Percentiles rank a stretch among this genome's conserved stretches.
phyloP scores from a whole-genome alignment of 2,888 invertebrate species.

The Bunonema sp. region DNA sequence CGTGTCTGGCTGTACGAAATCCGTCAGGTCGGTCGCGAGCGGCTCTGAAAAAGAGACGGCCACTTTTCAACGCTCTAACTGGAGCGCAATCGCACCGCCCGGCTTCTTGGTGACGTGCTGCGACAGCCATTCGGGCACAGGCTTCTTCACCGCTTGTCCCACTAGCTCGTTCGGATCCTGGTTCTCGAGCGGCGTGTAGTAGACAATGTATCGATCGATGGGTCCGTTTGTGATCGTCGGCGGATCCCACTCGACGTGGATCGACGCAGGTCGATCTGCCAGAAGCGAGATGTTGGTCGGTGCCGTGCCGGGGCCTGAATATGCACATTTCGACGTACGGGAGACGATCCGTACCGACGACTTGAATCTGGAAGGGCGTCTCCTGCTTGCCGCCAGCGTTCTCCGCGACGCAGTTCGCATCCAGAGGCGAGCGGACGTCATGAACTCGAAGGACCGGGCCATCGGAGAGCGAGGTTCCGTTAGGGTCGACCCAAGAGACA shows the following conservation, averaged over 20 bases:
- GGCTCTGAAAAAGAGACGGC: conserved; percentile 6
- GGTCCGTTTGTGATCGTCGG: conserved; percentile 39
- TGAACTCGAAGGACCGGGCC: conserved; percentile 22
- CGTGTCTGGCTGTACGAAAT: conserved; percentile 35
- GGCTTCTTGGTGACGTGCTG: conserved; percentile 18
- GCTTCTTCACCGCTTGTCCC: conserved; percentile 37
- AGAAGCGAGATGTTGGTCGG: conserved; percentile 33
- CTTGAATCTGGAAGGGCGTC: conserved; percentile 28
- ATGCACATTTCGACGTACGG: not conserved
- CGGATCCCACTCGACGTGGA: conserved; percentile 31
- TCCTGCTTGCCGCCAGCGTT: conserved; percentile 34
- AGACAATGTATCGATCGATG: conserved; percentile 38
- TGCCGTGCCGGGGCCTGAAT: conserved; percentile 30
- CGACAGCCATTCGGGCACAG: conserved; percentile 36
- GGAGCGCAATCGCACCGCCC: too few species aligned
- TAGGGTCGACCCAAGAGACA: conserved; percentile 33
- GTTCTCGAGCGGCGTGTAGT: conserved; percentile 40
- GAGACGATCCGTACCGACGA: conserved; percentile 17
- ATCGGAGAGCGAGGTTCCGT: conserved; percentile 33
- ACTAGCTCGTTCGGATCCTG: conserved; percentile 28
- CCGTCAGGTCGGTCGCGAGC: conserved; percentile 20
- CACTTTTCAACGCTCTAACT: not conserved
- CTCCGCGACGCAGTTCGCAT: conserved; percentile 32
- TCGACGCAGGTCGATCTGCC: conserved; percentile 33
- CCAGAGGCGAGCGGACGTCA: conserved; percentile 24